Percentiles rank a stretch among this genome's conserved stretches.
These are phyloP conservation scores for Bombyx mandarina DNA, from an alignment of 1,140 invertebrate genomes.

Conservation along the genomic window DNA sequence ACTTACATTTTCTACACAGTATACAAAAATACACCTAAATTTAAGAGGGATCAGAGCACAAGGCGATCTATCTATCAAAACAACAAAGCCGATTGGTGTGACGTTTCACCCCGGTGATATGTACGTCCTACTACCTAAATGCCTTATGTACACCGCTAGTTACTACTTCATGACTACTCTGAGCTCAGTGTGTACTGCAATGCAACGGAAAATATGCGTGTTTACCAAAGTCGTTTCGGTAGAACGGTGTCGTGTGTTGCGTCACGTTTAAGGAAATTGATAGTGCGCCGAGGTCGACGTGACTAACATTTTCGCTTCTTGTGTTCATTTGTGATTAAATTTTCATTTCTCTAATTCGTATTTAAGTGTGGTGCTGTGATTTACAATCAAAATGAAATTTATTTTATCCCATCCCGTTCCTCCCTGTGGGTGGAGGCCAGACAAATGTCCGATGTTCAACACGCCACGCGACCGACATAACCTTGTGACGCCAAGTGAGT, in stretches of 20 bases:
- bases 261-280: slow-evolving; percentile 68
- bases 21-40: slow-evolving; percentile 44
- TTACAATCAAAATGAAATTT: slow-evolving; percentile 41
- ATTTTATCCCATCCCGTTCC: slow-evolving; percentile 48
- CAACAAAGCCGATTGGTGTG: slow-evolving; percentile 69
- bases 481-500: slow-evolving; percentile 62
- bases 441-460: slow-evolving; percentile 58
- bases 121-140: slow-evolving; percentile 70
- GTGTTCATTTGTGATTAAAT: slow-evolving; percentile 36
- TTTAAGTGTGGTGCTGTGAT: slow-evolving; percentile 38
- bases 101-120: slow-evolving; percentile 69
- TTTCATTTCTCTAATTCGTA: slow-evolving; percentile 26
- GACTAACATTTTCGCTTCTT: slow-evolving; percentile 61
- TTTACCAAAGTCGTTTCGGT: slow-evolving; percentile 70
- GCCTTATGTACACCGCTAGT: slow-evolving; percentile 70
- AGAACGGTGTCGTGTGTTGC: slow-evolving; percentile 69
- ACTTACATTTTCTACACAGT: slow-evolving; percentile 11
- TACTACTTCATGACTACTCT: slow-evolving; percentile 70
- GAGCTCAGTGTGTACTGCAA: slow-evolving; percentile 70
- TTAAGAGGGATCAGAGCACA: slow-evolving; percentile 58
- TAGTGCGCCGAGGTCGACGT: slow-evolving; percentile 66
- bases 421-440: slow-evolving; percentile 53
- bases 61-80: slow-evolving; percentile 67
- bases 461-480: slow-evolving; percentile 56
- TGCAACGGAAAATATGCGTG: slow-evolving; percentile 71